A percentile compares a stretch with the other conserved stretches of the same genome.
Conservation (phyloP, 2,888 invertebrate genomes). For the Chymomyza caudatula region DNA sequence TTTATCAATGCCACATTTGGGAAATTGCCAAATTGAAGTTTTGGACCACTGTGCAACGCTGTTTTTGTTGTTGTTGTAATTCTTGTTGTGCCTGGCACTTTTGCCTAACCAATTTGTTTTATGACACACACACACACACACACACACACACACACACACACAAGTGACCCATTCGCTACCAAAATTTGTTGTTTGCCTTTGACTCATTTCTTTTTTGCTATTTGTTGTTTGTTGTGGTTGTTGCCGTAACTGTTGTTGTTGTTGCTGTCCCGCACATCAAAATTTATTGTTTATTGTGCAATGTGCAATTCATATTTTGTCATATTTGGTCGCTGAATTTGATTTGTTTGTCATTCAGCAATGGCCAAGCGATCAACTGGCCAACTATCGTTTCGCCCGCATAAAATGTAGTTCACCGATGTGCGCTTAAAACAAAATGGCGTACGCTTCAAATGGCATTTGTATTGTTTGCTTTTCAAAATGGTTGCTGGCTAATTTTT, state of each 20-base stretch:
- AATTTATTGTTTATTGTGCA: slow-evolving; percentile 64
- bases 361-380: neutral
- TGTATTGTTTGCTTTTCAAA: slow-evolving; percentile 43
- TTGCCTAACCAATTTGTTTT: slow-evolving; percentile 63
- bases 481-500: slow-evolving; percentile 9
- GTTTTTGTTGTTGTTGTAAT: neutral
- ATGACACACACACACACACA: slow-evolving; percentile 42
- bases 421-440: slow-evolving; percentile 11
- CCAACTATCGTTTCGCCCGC: slow-evolving; percentile 34
- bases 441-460: slow-evolving; percentile 1
- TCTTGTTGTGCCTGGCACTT: slow-evolving; percentile 40
- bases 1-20: no score
- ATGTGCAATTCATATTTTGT: slow-evolving; percentile 60
- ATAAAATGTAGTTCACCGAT: slow-evolving; percentile 54
- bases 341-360: slow-evolving; percentile 48
- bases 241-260: neutral
- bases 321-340: slow-evolving; percentile 41
- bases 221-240: neutral
- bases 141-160: neutral
- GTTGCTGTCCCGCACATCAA: slow-evolving; percentile 35
- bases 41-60: neutral
- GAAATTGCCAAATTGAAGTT: neutral
- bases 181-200: neutral
- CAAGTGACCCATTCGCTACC: neutral
- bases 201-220: slow-evolving; percentile 5